These are phyloP conservation scores for Hydriomena furcata DNA, from an alignment of 2,888 invertebrate species.

Conservation along the genomic window DNA sequence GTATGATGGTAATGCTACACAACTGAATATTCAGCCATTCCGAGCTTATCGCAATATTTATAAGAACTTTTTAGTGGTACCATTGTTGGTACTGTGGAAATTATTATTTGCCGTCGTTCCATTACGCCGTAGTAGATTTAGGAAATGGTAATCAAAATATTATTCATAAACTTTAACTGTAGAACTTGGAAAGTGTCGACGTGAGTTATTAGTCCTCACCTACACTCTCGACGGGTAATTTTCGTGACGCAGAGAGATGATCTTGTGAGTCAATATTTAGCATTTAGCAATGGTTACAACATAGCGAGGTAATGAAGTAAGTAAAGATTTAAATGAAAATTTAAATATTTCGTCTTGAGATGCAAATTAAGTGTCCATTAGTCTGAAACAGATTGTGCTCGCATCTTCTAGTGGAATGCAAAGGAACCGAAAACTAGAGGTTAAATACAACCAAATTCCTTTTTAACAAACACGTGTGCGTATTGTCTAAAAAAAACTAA, in stretches of 20 bases:
- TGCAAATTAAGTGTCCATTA: slow-evolving; percentile 35
- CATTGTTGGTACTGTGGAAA: no score
- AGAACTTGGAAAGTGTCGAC: not conserved
- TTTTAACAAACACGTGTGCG: not conserved
- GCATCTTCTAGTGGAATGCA: slow-evolving; percentile 18
- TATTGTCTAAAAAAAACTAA: no score
- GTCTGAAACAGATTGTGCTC: slow-evolving; percentile 26
- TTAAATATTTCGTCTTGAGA: slow-evolving; percentile 38
- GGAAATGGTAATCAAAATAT: no score
- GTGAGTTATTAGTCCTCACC: no score
- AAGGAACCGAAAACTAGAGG: slow-evolving; percentile 9
- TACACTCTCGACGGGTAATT: not conserved
- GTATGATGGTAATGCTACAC: no score
- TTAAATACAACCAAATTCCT: not conserved
- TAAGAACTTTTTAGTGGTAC: no score
- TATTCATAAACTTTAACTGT: not conserved
- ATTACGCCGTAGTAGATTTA: no score
- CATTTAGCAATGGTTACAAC: slow-evolving; percentile 12
- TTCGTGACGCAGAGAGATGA: not conserved
- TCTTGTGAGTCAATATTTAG: slow-evolving; percentile 10
- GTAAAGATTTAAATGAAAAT: slow-evolving; percentile 39
- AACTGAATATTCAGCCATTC: no score
- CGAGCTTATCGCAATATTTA: no score
- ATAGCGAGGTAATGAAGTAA: slow-evolving; percentile 31
- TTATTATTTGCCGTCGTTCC: no score